phyloP scores from a whole-genome alignment of 2,888 invertebrate species.

The Brachypterus glaber region DNA sequence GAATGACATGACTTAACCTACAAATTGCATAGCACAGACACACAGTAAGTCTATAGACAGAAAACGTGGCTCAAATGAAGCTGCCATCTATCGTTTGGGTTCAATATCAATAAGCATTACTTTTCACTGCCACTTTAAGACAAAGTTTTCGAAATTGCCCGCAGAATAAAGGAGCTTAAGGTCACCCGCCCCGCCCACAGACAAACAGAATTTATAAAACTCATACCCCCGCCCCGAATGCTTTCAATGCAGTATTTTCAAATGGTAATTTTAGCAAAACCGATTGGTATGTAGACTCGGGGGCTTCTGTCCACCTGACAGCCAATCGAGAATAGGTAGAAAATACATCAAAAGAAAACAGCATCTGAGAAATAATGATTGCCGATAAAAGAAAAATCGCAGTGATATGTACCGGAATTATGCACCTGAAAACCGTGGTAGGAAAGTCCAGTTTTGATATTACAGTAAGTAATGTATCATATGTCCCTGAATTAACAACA shows the following conservation, averaged over 20 bases:
- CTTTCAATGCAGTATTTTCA: background rate
- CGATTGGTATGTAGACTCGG: constrained; percentile 27
- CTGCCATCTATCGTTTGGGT: too few relatives aligned
- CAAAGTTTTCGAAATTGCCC: too few relatives aligned
- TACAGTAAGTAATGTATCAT: constrained; percentile 12
- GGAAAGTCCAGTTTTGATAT: constrained; percentile 8
- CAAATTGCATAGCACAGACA: too few relatives aligned
- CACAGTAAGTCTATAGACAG: too few relatives aligned
- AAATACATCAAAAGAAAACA: constrained; percentile 10
- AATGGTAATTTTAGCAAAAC: constrained; percentile 5
- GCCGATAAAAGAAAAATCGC: constrained; percentile 15
- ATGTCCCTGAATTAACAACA: constrained; percentile 18
- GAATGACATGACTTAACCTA: too few relatives aligned
- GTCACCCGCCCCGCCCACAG: too few relatives aligned
- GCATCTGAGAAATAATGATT: constrained; percentile 15
- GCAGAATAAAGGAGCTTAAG: too few relatives aligned
- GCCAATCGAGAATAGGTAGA: constrained; percentile 19
- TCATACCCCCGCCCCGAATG: too few relatives aligned
- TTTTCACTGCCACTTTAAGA: too few relatives aligned
- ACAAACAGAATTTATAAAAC: too few relatives aligned
- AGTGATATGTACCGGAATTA: constrained; percentile 19
- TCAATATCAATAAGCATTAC: too few relatives aligned
- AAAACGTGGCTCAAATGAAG: too few relatives aligned
- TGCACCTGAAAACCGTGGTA: constrained; percentile 15
- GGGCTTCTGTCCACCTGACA: constrained; percentile 25